These are phyloP conservation scores for Neoscelio sp. DNA, from an alignment of 2,888 invertebrate genomes.

Conservation along the genomic window DNA sequence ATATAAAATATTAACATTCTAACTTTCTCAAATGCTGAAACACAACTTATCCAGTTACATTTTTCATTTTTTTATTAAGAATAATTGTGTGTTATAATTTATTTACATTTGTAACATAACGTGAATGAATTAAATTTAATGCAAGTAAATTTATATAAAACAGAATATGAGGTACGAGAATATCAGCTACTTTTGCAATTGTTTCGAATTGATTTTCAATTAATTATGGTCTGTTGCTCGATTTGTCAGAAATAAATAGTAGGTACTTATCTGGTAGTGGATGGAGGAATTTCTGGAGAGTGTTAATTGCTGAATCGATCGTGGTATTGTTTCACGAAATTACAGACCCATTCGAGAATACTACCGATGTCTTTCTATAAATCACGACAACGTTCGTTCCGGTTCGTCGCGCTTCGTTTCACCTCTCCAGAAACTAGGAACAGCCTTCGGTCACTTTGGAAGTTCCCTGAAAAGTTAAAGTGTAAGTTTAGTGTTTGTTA, in stretches of 20 bases:
- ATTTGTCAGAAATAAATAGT: constrained; percentile 30
- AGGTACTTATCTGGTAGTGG: constrained; percentile 25
- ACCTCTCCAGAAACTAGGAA: constrained; percentile 43
- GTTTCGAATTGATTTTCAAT: not conserved
- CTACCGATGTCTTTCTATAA: constrained; percentile 56
- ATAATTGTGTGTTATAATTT: too few relatives aligned
- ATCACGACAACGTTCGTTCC: constrained; percentile 43
- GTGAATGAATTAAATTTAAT: too few relatives aligned
- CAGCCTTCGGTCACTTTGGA: constrained; percentile 36
- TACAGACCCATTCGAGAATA: constrained; percentile 45
- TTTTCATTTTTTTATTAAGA: too few relatives aligned
- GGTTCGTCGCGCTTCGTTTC: constrained; percentile 55
- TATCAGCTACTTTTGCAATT: too few relatives aligned
- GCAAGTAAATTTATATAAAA: too few relatives aligned
- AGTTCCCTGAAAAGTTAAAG: constrained; percentile 29
- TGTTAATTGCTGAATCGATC: constrained; percentile 57
- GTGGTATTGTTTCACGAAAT: constrained; percentile 49
- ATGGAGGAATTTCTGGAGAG: constrained; percentile 43
- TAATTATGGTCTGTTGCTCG: not conserved
- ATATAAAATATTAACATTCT: too few relatives aligned
- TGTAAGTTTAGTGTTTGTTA: constrained; percentile 20
- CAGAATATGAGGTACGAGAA: too few relatives aligned
- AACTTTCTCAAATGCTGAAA: too few relatives aligned
- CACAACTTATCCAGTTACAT: too few relatives aligned
- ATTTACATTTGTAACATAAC: too few relatives aligned